Base-by-base conservation (phyloP, 2,797 vertebrate genomes). In the Apogon hyalosoma region DNA sequence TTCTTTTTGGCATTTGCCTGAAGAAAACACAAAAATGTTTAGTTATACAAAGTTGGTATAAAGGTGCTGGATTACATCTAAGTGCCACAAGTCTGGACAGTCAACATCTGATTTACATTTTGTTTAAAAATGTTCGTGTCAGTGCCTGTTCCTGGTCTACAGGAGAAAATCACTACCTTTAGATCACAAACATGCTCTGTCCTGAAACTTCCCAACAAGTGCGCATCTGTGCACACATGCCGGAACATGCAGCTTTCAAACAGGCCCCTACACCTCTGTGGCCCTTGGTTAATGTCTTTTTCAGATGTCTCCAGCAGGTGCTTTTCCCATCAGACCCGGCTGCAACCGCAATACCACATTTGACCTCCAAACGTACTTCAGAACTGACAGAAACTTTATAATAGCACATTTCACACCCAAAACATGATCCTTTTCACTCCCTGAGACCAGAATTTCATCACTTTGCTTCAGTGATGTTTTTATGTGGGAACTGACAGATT, bases 1-100 rank as follows among this genome's bases (percentile, higher is more conserved):
- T 95, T 99, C 95, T 98, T 99, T 83, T 98, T 99, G 55, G 96
- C 90, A 89, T 97, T 99, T 89, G 94, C 96, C 98, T 99, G 79
- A 60, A 83, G 70, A 64, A 49, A 76, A 84, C n/a, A 64, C 0
- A 18, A 1, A 47, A 2, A 2, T 13, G 13, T 1, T 65, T 6
- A 56, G 15, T 48, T 67, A 0, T 28, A 21, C 15, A 63, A 33
- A 11, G 5, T 10, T 36, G 8, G 33, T 36, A 10, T 10, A 36
- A 10, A 36, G 33, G 33, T 9, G 9, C 33, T 36, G 24, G 24
- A 28, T 28, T 28, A 28, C 24, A 28, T 6, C 5, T 28, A 28
- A 28, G 33, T 36, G 33, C 33, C 33, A 36, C 33, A 36, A 36
- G 9, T 36, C 9, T 36, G 33, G 33, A 36, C 33, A 36, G 33